phyloP scores from a whole-genome alignment of 2,797 vertebrate species.

The Coregonus sp. region DNA sequence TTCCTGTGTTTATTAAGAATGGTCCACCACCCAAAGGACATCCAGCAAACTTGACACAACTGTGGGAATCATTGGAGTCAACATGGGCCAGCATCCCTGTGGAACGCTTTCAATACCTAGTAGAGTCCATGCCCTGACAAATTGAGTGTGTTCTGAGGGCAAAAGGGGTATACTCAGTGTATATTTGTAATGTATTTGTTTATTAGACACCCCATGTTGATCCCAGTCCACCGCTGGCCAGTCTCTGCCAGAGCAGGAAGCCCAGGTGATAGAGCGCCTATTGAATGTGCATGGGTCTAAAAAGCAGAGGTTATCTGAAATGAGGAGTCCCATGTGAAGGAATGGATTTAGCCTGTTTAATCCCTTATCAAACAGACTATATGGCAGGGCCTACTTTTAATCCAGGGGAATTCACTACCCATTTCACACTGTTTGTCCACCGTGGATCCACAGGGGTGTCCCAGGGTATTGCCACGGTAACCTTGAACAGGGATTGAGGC shows the following conservation, averaged over 20 bases:
- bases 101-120: too few relatives aligned
- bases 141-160: too few relatives aligned
- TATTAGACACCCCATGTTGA: slow-evolving; percentile 13
- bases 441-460: slow-evolving; percentile 64
- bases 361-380: slow-evolving; percentile 77
- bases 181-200: background rate
- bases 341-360: slow-evolving; percentile 74
- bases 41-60: too few relatives aligned
- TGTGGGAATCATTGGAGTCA: too few relatives aligned
- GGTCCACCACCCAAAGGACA: too few relatives aligned
- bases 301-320: slow-evolving; percentile 66
- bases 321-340: slow-evolving; percentile 70
- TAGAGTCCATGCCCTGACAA: too few relatives aligned
- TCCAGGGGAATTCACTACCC: slow-evolving; percentile 67
- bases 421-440: slow-evolving; percentile 66
- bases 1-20: too few relatives aligned
- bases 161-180: background rate
- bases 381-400: slow-evolving; percentile 65
- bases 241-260: slow-evolving; percentile 16
- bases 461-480: slow-evolving; percentile 58
- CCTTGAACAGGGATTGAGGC: slow-evolving; percentile 59
- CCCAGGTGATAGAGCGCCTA: slow-evolving; percentile 20
- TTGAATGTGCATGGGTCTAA: slow-evolving; percentile 31
- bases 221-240: slow-evolving; percentile 18
- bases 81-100: too few relatives aligned